Evolutionary conservation across 2,797 vertebrate species (phyloP), one percentile per base, ranked within the genome.

Genomic region (Poecilia wingei): DNA sequence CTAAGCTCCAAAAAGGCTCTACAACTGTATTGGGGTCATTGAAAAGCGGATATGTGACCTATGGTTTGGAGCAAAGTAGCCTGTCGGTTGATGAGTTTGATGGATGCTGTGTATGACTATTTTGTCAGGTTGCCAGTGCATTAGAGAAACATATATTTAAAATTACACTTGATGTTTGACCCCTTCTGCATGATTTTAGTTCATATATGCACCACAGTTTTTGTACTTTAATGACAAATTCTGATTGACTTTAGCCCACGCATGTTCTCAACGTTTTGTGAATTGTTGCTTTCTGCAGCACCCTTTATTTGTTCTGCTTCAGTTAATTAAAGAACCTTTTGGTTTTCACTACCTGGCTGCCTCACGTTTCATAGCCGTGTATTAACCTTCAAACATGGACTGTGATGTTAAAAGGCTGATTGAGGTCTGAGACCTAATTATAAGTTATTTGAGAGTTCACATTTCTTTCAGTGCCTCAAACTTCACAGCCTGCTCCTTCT

Each of bases 361-460:
- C 61, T 66, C 61, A 20, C 3, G 33, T 31, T 39, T 66, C 31
- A 36, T 66, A 36, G 61, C 33, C 20, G 1, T 39, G 36, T 3
- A 66, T 66, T 39, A 66, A 66, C 61, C 61, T 66, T 66, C 61
- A 66, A 39, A 39, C 61, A 71, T 71, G 43, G 43, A 71, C 45
- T 31, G n/a, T 71, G 43, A 46, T 71, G n/a, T 43, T 47, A 46
- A 47, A 71, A 71, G 20, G 33, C 59, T n/a, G 18, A 22, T 25
- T 20, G 36, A 36, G 22, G 51, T 28, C 59, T 61, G 20, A 77
- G 80, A 28, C n/a, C 59, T 43, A 4, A 4, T 71, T 70, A 1
- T 39, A 61, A 74, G 31, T 46, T 71, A 71, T 71, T 71, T 71
- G 18, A 46, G 61, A 47, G 68, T 70, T 70, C 22, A 12, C 4